Evolutionary conservation across 2,113 vertebrate species (phyloP), one percentile per base, ranked within the genome.

Genomic region (Sinocyclocheilus rhinocerous): DNA sequence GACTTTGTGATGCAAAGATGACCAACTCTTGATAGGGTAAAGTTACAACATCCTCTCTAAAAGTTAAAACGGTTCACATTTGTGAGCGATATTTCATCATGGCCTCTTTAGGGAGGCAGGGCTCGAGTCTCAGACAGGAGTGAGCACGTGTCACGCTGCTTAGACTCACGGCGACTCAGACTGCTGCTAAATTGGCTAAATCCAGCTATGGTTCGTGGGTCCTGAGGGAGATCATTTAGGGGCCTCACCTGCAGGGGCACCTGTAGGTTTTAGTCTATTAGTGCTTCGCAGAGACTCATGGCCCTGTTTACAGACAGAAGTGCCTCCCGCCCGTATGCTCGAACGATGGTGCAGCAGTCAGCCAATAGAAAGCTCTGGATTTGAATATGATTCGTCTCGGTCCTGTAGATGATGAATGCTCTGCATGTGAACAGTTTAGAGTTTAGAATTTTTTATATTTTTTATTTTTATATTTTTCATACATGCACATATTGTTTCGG

Each of bases 151-250:
- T 86, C 84, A 83, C 4, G 42, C 50, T 45, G 65, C 42, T 69
- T 39, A 73, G 77, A 70, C 57, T 55, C 8, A 12, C 72, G 72
- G 72, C 42, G 13, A 5, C 48, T 79, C 76, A 59, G 55, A 63
- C 83, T 88, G 87, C 85, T 87, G 85, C 85, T 87, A 90, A 90
- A 90, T 90, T 90, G 89, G 87, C 87, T 90, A 86, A 88, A 88
- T 90, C 87, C 85, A 69, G 89, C 59, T 57, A 61, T 82, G 84
- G 81, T 87, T 85, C 79, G 84, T 59, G 77, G 87, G 85, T 88
- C 89, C 89, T 87, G 72, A 80, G 89, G 89, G 89, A 90, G 65
- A 87, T 88, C 85, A 88, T 88, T 90, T 89, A 84, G 85, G 83
- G 79, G 83, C 75, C 87, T 88, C 86, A 89, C 85, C 89, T 88